Conservation (phyloP, 2,113 vertebrate genomes). For the Acanthisitta chloris region DNA sequence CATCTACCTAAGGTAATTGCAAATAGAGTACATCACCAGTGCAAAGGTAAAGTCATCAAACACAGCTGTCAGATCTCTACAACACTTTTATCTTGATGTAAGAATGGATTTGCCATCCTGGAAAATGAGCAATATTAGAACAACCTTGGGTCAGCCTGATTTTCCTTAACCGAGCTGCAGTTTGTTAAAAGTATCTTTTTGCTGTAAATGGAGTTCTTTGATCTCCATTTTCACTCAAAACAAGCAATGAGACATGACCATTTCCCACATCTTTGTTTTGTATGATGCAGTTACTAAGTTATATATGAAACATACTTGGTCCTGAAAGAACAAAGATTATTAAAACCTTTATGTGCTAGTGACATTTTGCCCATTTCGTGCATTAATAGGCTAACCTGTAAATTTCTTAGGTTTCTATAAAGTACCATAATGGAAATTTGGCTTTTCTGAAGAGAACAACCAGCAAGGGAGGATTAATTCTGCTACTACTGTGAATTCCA, state of each 20-base stretch:
- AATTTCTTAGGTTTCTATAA: not conserved
- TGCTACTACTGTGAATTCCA: not conserved
- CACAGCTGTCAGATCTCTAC: not conserved
- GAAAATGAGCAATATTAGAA: not conserved
- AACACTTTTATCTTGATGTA: not conserved
- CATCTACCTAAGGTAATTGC: not conserved
- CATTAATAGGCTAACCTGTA: not conserved
- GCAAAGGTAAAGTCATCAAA: not conserved
- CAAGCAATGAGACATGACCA: not conserved
- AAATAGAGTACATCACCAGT: not conserved
- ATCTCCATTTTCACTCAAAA: not conserved
- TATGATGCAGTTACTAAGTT: not conserved
- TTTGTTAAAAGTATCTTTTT: not conserved
- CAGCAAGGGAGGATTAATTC: not conserved
- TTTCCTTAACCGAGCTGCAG: not conserved
- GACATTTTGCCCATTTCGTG: not conserved
- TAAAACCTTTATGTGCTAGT: not conserved
- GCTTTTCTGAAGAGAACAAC: not conserved
- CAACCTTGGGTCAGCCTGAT: not conserved
- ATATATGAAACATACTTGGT: not conserved
- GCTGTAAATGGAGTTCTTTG: not conserved
- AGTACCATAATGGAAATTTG: not conserved
- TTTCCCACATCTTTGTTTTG: not conserved
- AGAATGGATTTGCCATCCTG: not conserved
- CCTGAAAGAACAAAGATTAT: not conserved